These are phyloP conservation scores for Acronicta leporina DNA, from an alignment of 2,888 invertebrate genomes.

Conservation along the genomic window DNA sequence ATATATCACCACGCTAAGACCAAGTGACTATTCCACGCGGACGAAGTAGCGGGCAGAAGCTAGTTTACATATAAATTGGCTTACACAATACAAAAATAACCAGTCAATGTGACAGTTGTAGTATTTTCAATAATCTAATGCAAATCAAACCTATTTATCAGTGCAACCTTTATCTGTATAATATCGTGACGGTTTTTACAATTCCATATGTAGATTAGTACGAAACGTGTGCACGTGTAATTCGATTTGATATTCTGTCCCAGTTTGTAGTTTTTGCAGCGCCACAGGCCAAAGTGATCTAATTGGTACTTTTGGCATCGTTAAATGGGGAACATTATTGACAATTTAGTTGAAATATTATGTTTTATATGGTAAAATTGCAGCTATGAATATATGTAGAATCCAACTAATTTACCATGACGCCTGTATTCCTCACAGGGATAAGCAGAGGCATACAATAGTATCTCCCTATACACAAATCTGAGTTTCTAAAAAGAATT, in stretches of 20 bases:
- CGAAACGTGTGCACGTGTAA: constrained; percentile 20
- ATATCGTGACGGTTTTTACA: constrained; percentile 41
- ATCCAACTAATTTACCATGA: constrained; percentile 15
- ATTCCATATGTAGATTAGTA: constrained; percentile 20
- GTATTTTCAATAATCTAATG: constrained; percentile 22
- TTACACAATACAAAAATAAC: too few species aligned
- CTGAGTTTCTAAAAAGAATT: too few species aligned
- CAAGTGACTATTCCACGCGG: too few species aligned
- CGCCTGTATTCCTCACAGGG: constrained; percentile 2
- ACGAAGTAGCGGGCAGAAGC: too few species aligned
- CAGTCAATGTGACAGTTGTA: background rate
- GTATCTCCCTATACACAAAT: too few species aligned
- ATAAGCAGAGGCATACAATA: background rate
- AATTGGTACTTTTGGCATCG: constrained; percentile 24
- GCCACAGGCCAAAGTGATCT: constrained; percentile 21
- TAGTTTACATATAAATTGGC: too few species aligned
- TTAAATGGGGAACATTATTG: constrained; percentile 35
- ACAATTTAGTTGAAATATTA: constrained; percentile 18
- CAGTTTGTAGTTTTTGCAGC: constrained; percentile 17
- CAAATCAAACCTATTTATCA: constrained; percentile 31
- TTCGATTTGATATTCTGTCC: constrained; percentile 39
- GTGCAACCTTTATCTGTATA: constrained; percentile 32
- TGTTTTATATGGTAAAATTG: constrained; percentile 18
- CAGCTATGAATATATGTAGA: constrained; percentile 11
- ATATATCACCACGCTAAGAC: too few species aligned